Conservation (phyloP, 1,140 invertebrate genomes). For the Heliothis virescens region DNA sequence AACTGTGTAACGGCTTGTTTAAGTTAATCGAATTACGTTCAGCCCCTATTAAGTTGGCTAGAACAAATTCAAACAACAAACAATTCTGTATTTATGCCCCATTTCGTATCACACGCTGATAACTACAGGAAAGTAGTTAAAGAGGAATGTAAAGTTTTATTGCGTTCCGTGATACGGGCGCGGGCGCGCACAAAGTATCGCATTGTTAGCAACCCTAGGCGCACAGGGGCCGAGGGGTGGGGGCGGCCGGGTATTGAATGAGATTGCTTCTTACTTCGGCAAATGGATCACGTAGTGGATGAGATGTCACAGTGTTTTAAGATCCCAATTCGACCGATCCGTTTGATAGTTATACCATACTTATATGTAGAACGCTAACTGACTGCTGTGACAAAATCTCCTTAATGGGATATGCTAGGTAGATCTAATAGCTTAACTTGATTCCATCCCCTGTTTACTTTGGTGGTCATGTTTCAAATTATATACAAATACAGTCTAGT, state of each 20-base stretch:
- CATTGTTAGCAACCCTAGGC: constrained; percentile 78
- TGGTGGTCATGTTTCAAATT: constrained; percentile 4
- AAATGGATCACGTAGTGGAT: constrained; percentile 87
- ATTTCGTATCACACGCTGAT: constrained; percentile 74
- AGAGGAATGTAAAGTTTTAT: constrained; percentile 81
- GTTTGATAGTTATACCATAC: constrained; percentile 50
- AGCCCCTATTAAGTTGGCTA: constrained; percentile 34
- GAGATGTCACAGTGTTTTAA: constrained; percentile 87
- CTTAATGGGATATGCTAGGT: constrained; percentile 12
- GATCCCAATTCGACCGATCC: constrained; percentile 80
- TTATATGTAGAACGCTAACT: constrained; percentile 33
- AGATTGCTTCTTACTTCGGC: constrained; percentile 87
- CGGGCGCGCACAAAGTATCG: constrained; percentile 72
- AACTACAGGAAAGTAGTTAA: constrained; percentile 80
- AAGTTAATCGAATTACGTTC: constrained; percentile 2
- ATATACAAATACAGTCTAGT: not conserved
- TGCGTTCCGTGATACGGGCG: constrained; percentile 71
- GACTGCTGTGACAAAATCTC: not conserved
- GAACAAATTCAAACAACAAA: constrained; percentile 54
- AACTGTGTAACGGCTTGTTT: not conserved
- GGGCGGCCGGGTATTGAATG: constrained; percentile 85
- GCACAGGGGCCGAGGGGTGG: constrained; percentile 56
- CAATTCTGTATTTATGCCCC: constrained; percentile 69
- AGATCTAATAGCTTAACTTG: constrained; percentile 1
- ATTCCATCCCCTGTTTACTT: constrained; percentile 7